Evolutionary conservation across 2,113 vertebrate species (phyloP), one percentile per base, ranked within the genome.

Genomic region (Eptesicus fuscus): DNA sequence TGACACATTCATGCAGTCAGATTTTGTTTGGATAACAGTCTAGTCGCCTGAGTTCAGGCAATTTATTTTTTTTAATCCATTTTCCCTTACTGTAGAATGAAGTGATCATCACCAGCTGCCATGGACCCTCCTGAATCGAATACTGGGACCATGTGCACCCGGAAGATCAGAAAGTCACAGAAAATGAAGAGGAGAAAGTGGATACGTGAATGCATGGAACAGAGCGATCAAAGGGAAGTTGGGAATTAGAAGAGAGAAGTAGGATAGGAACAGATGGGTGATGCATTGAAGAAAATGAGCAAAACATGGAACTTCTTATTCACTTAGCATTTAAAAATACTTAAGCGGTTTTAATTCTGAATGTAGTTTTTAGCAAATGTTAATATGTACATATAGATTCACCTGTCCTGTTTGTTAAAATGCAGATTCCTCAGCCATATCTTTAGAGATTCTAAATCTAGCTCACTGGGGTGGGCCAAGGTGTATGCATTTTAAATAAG

Each of bases 401-500:
- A 53, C 11, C 10, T 80, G 14, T 12, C 20, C 32, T 63, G n/a
- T 49, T 70, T 51, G 35, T 47, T 73, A 49, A 77, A 88, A 47
- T n/a, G 32, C 3, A 56, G 17, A 28, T 49, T 12, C 10, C 25
- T 90, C 9, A 14, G 35, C 13, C 32, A 88, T 69, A 69, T 61
- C 10, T 44, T 32, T 42, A 59, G n/a, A 56, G 40, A 95, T 74
- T 82, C 59, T 85, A 42, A 73, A 73, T 40, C 9, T 9, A 67
- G 61, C 32, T 76, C 13, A 63, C 7, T 20, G 35, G 42, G 5
- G 17, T 86, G 16, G 30, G 3, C 22, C 4, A 70, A 6, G 67
- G 59, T 49, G 14, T 89, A n/a, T 82, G 71, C 18, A 84, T 74
- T 90, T 90, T 83, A 73, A 95, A 85, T 49, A 76, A 93, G 40